phyloP scores from a whole-genome alignment of 2,888 invertebrate genomes.

The Cerastoderma edule region DNA sequence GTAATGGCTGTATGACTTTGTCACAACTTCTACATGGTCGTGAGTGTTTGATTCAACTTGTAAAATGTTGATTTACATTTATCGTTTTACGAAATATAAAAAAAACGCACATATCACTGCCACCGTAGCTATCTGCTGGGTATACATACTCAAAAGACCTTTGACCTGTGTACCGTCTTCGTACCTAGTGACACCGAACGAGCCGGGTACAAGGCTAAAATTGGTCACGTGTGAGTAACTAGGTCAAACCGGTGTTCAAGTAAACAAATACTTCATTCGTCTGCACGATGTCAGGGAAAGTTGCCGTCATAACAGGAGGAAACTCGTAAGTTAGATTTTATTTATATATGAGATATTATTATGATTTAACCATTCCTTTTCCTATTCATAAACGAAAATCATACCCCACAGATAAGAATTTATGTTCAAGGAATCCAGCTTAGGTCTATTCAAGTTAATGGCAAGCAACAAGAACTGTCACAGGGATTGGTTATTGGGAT shows the following conservation, averaged over 20 bases:
- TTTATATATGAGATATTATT: background rate
- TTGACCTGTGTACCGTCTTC: too few species aligned
- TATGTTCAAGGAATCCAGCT: background rate
- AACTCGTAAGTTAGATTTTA: conserved; percentile 54
- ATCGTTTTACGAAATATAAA: too few species aligned
- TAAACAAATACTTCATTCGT: conserved; percentile 4
- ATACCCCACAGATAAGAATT: background rate
- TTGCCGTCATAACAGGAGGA: conserved; percentile 65
- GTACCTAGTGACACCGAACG: too few species aligned
- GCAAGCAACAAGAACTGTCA: background rate
- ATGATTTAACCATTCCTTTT: background rate
- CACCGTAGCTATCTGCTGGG: too few species aligned
- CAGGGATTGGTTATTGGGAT: background rate
- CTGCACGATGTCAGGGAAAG: conserved; percentile 25
- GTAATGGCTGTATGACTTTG: too few species aligned
- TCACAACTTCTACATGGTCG: too few species aligned
- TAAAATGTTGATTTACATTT: too few species aligned
- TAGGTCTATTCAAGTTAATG: background rate
- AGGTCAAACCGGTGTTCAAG: conserved; percentile 8
- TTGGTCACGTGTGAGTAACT: too few species aligned
- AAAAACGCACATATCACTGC: too few species aligned
- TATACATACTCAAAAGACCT: too few species aligned
- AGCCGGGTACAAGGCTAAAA: too few species aligned
- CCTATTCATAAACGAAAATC: background rate
- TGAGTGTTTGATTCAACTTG: too few species aligned